These are phyloP conservation scores for Magallana nippona DNA, from an alignment of 2,888 invertebrate species.

Conservation along the genomic window DNA sequence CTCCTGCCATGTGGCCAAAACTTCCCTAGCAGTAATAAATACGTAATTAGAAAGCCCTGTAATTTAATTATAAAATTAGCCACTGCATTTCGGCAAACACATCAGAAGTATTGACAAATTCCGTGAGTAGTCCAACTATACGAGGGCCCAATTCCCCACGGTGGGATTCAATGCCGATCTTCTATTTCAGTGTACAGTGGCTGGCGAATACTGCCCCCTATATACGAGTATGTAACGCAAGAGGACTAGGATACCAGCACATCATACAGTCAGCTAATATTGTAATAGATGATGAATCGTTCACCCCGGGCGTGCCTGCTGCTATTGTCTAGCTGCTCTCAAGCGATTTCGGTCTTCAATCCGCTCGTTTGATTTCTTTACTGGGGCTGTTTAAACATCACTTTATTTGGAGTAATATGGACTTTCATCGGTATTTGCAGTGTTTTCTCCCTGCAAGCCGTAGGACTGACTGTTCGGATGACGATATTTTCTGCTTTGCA, in stretches of 20 bases:
- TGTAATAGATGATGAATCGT: slow-evolving; percentile 22
- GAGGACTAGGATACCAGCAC: not conserved
- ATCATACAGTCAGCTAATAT: not conserved
- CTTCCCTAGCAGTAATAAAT: not conserved
- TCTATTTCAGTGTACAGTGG: not conserved
- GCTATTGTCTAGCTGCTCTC: not conserved
- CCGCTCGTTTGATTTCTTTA: slow-evolving; percentile 1
- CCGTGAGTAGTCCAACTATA: not conserved
- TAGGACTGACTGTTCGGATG: too few relatives aligned
- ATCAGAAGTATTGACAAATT: slow-evolving; percentile 6
- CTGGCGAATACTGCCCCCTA: not conserved
- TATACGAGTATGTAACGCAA: too few relatives aligned
- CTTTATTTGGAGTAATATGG: not conserved
- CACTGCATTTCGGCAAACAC: slow-evolving; percentile 3
- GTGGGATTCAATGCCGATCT: slow-evolving; percentile 7
- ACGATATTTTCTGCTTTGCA: too few relatives aligned
- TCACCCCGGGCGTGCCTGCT: not conserved
- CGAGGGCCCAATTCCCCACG: not conserved
- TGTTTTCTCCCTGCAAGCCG: not conserved
- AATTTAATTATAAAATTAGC: slow-evolving; percentile 35
- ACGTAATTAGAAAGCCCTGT: slow-evolving; percentile 22
- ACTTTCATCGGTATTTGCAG: not conserved
- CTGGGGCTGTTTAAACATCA: not conserved
- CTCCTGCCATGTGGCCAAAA: not conserved
- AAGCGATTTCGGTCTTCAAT: not conserved